phyloP scores from a whole-genome alignment of 1,140 invertebrate species.

The Macrotrachela quadricornifera region DNA sequence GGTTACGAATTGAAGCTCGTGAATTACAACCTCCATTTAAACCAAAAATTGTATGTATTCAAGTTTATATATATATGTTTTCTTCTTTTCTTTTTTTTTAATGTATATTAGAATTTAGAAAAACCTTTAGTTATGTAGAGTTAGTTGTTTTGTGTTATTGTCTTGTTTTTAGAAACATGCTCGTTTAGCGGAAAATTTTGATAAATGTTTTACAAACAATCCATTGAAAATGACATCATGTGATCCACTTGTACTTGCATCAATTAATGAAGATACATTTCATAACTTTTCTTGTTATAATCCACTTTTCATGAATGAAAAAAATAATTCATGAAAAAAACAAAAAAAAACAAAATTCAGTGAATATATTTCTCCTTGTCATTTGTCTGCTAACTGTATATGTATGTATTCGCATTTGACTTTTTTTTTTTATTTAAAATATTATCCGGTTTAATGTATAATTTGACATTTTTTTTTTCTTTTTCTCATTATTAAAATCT shows the following conservation, averaged over 20 bases:
- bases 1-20: constrained; percentile 79
- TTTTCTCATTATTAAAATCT: constrained; percentile 84
- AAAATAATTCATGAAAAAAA: background rate
- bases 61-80: background rate
- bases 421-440: constrained; percentile 3
- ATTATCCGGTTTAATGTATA: background rate
- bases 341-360: too few relatives aligned
- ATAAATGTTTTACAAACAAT: constrained; percentile 38
- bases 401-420: background rate
- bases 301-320: constrained; percentile 27
- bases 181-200: constrained; percentile 42
- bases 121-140: constrained; percentile 1
- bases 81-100: too few relatives aligned
- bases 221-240: constrained; percentile 38
- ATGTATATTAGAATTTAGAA: too few relatives aligned
- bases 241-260: constrained; percentile 37
- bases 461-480: constrained; percentile 13
- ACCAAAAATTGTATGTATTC: constrained; percentile 80
- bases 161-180: constrained; percentile 35
- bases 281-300: constrained; percentile 38
- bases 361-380: too few relatives aligned
- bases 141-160: constrained; percentile 16
- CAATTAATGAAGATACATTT: constrained; percentile 40
- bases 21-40: constrained; percentile 97
- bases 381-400: too few relatives aligned